Conservation (phyloP, 2,797 vertebrate genomes). For the Clarias laeviceps region DNA sequence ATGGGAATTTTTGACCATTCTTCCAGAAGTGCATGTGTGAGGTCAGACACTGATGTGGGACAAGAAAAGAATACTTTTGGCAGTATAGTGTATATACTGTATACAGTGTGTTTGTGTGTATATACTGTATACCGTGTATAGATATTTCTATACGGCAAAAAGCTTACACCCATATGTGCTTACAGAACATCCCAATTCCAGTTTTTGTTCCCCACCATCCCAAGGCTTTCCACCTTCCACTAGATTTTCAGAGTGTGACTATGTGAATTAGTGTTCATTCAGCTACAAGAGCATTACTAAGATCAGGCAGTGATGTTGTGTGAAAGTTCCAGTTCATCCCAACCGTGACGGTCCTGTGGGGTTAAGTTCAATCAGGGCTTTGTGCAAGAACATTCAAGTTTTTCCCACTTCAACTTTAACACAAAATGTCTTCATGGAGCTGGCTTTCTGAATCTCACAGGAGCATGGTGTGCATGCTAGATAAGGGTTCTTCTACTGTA, state of each 20-base stretch:
- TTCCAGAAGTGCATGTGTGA: too few relatives aligned
- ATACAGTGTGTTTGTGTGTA: not conserved
- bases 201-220: not conserved
- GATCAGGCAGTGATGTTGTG: not conserved
- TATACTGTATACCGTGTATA: too few relatives aligned
- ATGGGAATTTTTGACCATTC: too few relatives aligned
- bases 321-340: not conserved
- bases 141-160: not conserved
- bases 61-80: too few relatives aligned
- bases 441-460: not conserved
- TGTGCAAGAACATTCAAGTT: not conserved
- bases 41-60: too few relatives aligned
- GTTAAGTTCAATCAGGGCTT: not conserved
- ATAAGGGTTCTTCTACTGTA: not conserved
- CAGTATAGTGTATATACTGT: too few relatives aligned
- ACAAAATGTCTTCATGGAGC: not conserved
- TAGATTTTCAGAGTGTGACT: not conserved
- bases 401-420: not conserved
- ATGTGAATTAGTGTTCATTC: not conserved
- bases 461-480: not conserved
- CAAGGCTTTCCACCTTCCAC: not conserved
- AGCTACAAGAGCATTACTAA: not conserved
- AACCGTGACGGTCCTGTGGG: not conserved
- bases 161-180: not conserved
- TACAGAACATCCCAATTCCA: not conserved